Base-by-base conservation (phyloP, 2,113 vertebrate genomes). In the Tapirus terrestris region DNA sequence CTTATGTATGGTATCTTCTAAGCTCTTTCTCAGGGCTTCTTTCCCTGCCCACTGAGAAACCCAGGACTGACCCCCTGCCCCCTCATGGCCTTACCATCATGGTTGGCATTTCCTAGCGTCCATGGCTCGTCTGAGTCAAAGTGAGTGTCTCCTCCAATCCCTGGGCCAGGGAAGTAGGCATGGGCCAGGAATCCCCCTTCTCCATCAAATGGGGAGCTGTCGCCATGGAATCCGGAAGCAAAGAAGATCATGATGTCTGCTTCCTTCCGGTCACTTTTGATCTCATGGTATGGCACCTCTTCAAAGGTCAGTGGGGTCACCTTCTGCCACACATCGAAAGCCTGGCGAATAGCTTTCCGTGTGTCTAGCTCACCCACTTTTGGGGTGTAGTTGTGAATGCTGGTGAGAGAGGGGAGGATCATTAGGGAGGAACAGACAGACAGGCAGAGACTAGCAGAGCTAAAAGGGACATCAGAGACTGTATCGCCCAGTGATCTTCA, bases 231-330 rank as follows among this genome's bases (percentile, higher is more conserved):
- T 98, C 99, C 99, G 73, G 99, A 99, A 97, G 99, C 99, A 97
- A 99, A 99, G 99, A 99, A 99, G 98, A 99, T 99, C 99, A 99
- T 99, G 98, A 99, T 99, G 99, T 99, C 99, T 2, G 99, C 99
- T 96, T 99, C 99, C 98, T 99, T 99, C 39, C 99, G 99, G 98
- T 99, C 99, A 83, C 99, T 99, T 99, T 99, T 99, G 97, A 99
- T 99, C 98, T 99, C 99, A 25, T 99, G 99, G 98, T 99, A 99
- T 33, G 99, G 99, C 82, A 99, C 99, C 98, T 99, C 99, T 99
- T 99, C 99, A 98, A 99, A 99, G 96, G 99, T 99, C 94, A 99
- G 99, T 0, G 99, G 99, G 1, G 99, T 99, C 97, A 99, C 99
- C 5, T 99, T 99, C 99, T 99, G 99, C 99, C 99, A 99, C 92